Conservation (phyloP, 2,113 vertebrate genomes). For the Amphiprion ocellaris region DNA sequence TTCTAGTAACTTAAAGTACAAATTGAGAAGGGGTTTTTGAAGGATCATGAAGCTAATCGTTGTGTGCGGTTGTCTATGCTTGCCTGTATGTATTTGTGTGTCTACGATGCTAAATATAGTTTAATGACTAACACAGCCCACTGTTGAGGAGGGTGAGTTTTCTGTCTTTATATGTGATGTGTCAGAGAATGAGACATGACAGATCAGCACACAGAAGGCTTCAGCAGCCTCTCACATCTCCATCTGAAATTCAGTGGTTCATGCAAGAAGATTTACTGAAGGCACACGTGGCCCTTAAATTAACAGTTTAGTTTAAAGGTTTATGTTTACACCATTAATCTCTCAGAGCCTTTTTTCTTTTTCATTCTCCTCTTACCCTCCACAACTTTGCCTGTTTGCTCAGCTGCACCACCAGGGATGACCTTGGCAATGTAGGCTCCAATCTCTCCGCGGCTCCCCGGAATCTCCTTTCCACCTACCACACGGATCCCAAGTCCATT, state of each 20-base stretch:
- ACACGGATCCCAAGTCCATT: slow-evolving; percentile 95
- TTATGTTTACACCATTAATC: slow-evolving; percentile 9
- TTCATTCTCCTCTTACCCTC: slow-evolving; percentile 89
- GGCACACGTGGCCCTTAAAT: slow-evolving; percentile 8
- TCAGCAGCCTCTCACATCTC: slow-evolving; percentile 33
- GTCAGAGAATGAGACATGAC: slow-evolving; percentile 57
- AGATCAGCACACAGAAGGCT: slow-evolving; percentile 48
- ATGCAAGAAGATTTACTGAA: slow-evolving; percentile 14
- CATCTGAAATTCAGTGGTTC: slow-evolving; percentile 41
- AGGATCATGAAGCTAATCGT: background rate
- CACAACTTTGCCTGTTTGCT: slow-evolving; percentile 91
- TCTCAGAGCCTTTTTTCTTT: background rate
- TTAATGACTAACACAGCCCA: slow-evolving; percentile 69
- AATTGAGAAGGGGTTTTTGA: background rate
- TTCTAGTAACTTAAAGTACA: background rate
- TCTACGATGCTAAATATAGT: slow-evolving; percentile 67
- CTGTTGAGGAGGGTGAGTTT: slow-evolving; percentile 51
- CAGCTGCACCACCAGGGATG: slow-evolving; percentile 91
- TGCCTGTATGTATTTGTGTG: slow-evolving; percentile 40
- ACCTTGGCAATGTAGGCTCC: slow-evolving; percentile 97
- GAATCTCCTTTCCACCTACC: slow-evolving; percentile 97
- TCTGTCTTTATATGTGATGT: slow-evolving; percentile 48
- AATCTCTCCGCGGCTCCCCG: slow-evolving; percentile 91
- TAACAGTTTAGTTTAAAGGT: slow-evolving; percentile 25
- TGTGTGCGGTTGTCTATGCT: slow-evolving; percentile 34